phyloP scores from a whole-genome alignment of 2,797 vertebrate species.

The Microchirus variegatus region DNA sequence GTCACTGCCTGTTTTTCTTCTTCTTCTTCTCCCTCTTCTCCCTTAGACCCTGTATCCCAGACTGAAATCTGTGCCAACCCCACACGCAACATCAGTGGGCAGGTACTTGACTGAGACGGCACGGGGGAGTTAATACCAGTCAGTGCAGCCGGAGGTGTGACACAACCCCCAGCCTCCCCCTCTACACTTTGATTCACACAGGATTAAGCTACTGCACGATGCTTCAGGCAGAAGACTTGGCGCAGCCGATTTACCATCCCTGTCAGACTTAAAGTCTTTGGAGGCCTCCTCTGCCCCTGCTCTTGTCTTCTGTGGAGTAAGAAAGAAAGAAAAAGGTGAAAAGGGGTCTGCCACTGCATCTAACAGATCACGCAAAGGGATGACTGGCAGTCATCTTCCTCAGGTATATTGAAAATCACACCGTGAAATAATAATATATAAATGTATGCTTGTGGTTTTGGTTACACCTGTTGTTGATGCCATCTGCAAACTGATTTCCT shows the following conservation, averaged over 20 bases:
- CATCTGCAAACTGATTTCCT: neutral
- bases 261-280: conserved; percentile 73
- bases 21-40: conserved; percentile 38
- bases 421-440: neutral
- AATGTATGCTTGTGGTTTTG: neutral
- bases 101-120: conserved; percentile 49
- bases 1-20: conserved; percentile 1
- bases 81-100: conserved; percentile 48
- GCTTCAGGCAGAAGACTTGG: conserved; percentile 67
- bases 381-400: conserved; percentile 73
- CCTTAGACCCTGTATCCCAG: conserved; percentile 48
- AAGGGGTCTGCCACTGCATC: conserved; percentile 37
- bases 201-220: conserved; percentile 72
- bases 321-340: conserved; percentile 6
- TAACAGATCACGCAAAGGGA: conserved; percentile 65
- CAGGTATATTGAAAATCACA: conserved; percentile 64
- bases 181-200: conserved; percentile 64
- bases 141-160: conserved; percentile 67
- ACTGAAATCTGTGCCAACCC: conserved; percentile 46
- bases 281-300: conserved; percentile 52
- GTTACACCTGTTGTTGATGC: neutral
- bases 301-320: conserved; percentile 35
- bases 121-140: conserved; percentile 55
- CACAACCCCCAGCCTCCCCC: conserved; percentile 59
- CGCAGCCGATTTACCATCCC: conserved; percentile 67